Percentiles rank a stretch among this genome's conserved stretches.
These are phyloP conservation scores for Phymanthus crucifer DNA, from an alignment of 92 coral and sea anemone species.

Conservation along the genomic window DNA sequence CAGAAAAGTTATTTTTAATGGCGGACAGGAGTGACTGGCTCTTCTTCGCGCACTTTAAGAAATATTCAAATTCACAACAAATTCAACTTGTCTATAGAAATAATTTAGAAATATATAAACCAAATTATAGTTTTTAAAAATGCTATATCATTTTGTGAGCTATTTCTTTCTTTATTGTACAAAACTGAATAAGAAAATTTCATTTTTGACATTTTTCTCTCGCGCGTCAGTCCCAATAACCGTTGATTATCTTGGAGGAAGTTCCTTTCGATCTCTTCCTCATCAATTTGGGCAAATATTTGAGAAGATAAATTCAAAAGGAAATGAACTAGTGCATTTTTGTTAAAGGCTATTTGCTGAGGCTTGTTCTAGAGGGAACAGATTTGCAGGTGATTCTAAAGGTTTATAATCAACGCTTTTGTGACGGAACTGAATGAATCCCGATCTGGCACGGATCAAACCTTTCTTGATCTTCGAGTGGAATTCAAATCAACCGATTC, in stretches of 20 bases:
- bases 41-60: no score
- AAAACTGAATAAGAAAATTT: neutral
- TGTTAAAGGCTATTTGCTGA: neutral
- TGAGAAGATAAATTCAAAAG: neutral
- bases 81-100: no score
- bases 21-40: no score
- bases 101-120: no score
- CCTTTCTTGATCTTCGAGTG: neutral
- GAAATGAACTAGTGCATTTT: neutral
- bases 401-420: neutral
- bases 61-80: no score
- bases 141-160: no score
- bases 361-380: neutral
- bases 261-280: neutral
- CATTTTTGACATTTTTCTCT: neutral
- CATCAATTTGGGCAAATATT: neutral
- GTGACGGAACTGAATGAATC: no score
- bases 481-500: no score
- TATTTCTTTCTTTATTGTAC: no score
- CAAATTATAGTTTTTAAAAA: no score
- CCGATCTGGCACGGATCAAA: neutral
- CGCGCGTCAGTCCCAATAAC: neutral
- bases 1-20: no score
- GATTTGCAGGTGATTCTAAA: neutral
- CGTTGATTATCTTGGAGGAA: neutral